These are phyloP conservation scores for Pollenia griseotomentosa DNA, from an alignment of 2,888 invertebrate genomes.

Conservation along the genomic window DNA sequence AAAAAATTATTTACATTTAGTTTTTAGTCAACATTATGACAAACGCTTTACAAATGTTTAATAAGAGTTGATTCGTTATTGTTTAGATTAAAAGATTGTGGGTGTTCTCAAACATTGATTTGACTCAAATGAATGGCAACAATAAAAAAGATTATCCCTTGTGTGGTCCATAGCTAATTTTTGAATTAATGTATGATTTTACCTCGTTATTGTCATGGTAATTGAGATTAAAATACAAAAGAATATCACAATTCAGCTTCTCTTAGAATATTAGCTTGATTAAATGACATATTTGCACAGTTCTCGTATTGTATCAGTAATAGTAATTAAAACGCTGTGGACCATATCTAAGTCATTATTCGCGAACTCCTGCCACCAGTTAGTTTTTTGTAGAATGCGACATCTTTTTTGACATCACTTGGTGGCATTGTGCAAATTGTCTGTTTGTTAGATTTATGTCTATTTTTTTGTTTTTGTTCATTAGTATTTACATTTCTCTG, in stretches of 20 bases:
- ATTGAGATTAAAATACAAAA: constrained; percentile 22
- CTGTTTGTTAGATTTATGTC: constrained; percentile 53
- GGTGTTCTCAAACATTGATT: constrained; percentile 51
- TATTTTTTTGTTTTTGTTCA: constrained; percentile 4
- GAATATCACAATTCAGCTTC: not conserved
- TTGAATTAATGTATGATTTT: not conserved
- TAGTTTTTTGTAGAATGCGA: constrained; percentile 6
- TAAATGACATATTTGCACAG: not conserved
- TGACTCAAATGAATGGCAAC: constrained; percentile 18
- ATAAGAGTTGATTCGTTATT: constrained; percentile 66
- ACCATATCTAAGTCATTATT: constrained; percentile 46
- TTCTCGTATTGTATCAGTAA: not conserved
- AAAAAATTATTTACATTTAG: constrained; percentile 25
- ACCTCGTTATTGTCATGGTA: constrained; percentile 30
- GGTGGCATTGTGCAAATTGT: constrained; percentile 54
- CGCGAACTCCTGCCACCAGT: constrained; percentile 42
- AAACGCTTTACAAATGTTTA: constrained; percentile 71
- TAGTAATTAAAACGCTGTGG: constrained; percentile 45
- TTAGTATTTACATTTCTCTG: constrained; percentile 25
- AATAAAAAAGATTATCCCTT: constrained; percentile 31
- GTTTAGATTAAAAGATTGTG: constrained; percentile 45
- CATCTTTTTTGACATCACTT: constrained; percentile 39
- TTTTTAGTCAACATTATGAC: constrained; percentile 29
- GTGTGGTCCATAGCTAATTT: constrained; percentile 65
- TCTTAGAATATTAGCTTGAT: constrained; percentile 3